These are phyloP conservation scores for Lepidochrysops patricia DNA, from an alignment of 2,888 invertebrate genomes.

Conservation along the genomic window DNA sequence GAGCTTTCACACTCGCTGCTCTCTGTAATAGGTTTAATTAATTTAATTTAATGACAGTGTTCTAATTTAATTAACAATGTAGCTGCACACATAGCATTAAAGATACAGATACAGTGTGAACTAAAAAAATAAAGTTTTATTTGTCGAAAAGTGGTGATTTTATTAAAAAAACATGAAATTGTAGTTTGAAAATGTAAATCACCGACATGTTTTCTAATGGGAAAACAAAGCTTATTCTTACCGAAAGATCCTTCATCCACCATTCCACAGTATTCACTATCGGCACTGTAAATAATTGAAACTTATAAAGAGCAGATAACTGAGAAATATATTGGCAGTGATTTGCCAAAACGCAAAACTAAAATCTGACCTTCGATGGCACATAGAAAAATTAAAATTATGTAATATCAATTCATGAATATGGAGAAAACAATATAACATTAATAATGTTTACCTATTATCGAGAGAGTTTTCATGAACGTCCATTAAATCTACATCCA, in stretches of 20 bases:
- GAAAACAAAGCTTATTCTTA: conserved; percentile 31
- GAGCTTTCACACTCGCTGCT: conserved; percentile 57
- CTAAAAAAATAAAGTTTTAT: not conserved
- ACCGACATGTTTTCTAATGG: not conserved
- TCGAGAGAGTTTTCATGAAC: conserved; percentile 76
- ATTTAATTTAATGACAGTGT: conserved; percentile 27
- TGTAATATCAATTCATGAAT: conserved; percentile 38
- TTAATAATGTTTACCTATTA: conserved; percentile 68
- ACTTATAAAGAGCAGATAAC: not conserved
- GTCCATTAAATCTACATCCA: conserved; percentile 72
- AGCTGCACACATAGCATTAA: not conserved
- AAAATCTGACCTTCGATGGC: conserved; percentile 59
- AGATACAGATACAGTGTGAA: not conserved
- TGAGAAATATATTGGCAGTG: conserved; percentile 4
- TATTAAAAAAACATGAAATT: conserved; percentile 13
- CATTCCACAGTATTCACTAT: conserved; percentile 62
- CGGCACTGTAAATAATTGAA: conserved; percentile 55
- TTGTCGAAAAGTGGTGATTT: not conserved
- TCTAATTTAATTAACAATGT: conserved; percentile 26
- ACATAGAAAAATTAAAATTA: conserved; percentile 44
- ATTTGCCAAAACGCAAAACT: conserved; percentile 57
- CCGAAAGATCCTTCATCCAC: conserved; percentile 60
- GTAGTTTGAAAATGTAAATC: not conserved
- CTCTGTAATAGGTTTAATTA: conserved; percentile 45
- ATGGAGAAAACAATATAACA: not conserved